Percentiles rank a stretch among this genome's conserved stretches.
These are phyloP conservation scores for Urocyon cinereoargenteus DNA, from an alignment of 2,797 vertebrate species.

Conservation along the genomic window DNA sequence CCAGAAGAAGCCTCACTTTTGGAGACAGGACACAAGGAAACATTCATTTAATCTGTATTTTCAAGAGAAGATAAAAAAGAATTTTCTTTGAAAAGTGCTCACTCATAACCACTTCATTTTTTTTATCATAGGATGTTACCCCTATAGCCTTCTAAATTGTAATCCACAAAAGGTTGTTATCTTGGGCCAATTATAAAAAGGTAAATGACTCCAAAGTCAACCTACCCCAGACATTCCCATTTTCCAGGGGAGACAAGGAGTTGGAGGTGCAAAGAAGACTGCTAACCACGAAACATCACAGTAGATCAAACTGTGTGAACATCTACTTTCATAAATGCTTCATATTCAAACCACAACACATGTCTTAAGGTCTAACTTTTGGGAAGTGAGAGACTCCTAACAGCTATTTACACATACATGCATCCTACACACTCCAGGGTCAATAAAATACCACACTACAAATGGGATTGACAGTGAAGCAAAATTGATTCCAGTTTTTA, in stretches of 20 bases:
- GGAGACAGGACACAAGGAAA: neutral
- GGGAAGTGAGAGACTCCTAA: neutral
- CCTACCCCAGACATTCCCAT: too few species aligned
- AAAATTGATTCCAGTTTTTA: neutral
- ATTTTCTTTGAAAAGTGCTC: neutral
- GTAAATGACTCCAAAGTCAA: neutral
- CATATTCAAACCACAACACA: neutral
- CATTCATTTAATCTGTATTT: neutral
- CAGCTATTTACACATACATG: neutral
- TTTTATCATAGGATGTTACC: conserved; percentile 33
- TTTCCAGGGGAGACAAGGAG: neutral
- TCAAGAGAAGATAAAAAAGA: neutral
- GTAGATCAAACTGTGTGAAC: neutral
- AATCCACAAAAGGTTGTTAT: neutral
- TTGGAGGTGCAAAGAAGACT: neutral
- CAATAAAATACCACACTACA: neutral
- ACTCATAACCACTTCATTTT: neutral
- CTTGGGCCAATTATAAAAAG: neutral
- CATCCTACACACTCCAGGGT: neutral
- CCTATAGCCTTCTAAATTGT: neutral
- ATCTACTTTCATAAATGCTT: neutral
- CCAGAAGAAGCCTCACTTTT: neutral
- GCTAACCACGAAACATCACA: neutral
- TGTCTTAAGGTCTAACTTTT: neutral
- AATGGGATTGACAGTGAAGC: neutral